A percentile compares a stretch with the other conserved stretches of the same genome.
These are phyloP conservation scores for Pangasius mekongensis DNA, from an alignment of 2,797 vertebrate species.

Conservation along the genomic window DNA sequence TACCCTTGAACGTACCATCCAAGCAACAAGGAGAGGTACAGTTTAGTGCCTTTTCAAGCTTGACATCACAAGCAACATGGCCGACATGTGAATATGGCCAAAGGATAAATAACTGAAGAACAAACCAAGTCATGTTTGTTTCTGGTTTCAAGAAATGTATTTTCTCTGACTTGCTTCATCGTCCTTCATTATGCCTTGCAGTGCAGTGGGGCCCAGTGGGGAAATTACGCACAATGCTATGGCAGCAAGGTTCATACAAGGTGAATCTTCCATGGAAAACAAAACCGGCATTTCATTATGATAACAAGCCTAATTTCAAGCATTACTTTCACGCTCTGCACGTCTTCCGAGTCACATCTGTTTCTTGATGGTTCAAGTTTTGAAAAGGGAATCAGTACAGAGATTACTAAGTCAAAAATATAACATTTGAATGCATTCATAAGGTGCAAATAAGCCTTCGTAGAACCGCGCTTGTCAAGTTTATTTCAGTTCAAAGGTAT, in stretches of 20 bases:
- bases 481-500: constrained; percentile 7
- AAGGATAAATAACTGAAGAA: not conserved
- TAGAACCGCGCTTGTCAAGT: not conserved
- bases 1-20: not conserved
- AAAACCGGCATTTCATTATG: constrained; percentile 16
- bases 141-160: not conserved
- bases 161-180: not conserved
- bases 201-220: not conserved
- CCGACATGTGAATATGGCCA: not conserved
- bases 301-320: not conserved
- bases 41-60: not conserved
- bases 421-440: not conserved
- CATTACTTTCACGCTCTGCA: not conserved
- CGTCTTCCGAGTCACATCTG: not conserved
- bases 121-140: not conserved
- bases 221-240: not conserved
- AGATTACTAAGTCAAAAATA: not conserved
- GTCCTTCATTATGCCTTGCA: not conserved
- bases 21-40: not conserved
- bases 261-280: not conserved
- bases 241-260: not conserved
- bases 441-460: constrained; percentile 6
- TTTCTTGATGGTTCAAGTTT: not conserved
- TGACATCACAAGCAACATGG: not conserved
- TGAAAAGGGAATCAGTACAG: not conserved